Evolutionary conservation across 2,113 vertebrate genomes (phyloP).

Genomic region (Puffinus mauretanicus): DNA sequence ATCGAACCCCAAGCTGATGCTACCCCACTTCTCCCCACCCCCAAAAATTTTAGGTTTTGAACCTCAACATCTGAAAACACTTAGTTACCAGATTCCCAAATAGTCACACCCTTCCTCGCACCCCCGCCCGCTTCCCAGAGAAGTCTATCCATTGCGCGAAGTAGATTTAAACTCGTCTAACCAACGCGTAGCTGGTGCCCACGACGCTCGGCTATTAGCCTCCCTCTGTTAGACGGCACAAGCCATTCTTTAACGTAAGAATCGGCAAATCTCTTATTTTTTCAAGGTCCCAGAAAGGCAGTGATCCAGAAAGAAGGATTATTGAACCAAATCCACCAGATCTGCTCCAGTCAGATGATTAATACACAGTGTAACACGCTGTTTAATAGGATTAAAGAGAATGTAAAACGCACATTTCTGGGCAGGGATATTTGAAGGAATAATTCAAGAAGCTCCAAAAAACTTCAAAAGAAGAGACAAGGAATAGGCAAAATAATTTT

Average conservation of each 20-base stretch:
- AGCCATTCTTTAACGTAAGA: not conserved
- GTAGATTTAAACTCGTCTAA: not conserved
- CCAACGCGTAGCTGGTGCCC: not conserved
- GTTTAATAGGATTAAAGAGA: constrained; percentile 51
- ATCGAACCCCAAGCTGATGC: not conserved
- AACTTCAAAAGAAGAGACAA: not conserved
- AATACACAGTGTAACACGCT: constrained; percentile 20
- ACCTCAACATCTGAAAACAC: constrained; percentile 17
- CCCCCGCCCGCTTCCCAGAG: not conserved
- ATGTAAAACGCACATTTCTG: constrained; percentile 39
- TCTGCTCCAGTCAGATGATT: constrained; percentile 67
- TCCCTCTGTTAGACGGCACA: not conserved
- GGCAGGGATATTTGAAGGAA: not conserved
- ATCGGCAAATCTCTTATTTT: not conserved
- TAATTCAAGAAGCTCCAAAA: not conserved
- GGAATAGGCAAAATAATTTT: not conserved
- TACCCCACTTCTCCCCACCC: not conserved
- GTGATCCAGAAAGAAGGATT: constrained; percentile 56
- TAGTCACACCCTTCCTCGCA: not conserved
- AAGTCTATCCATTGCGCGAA: not conserved
- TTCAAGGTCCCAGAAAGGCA: constrained; percentile 43
- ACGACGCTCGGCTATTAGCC: not conserved
- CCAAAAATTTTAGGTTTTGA: not conserved
- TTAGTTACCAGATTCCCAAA: not conserved
- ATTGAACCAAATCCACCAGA: constrained; percentile 50